Base-by-base conservation (phyloP, 2,888 invertebrate genomes). In the Pyrgus malvae region DNA sequence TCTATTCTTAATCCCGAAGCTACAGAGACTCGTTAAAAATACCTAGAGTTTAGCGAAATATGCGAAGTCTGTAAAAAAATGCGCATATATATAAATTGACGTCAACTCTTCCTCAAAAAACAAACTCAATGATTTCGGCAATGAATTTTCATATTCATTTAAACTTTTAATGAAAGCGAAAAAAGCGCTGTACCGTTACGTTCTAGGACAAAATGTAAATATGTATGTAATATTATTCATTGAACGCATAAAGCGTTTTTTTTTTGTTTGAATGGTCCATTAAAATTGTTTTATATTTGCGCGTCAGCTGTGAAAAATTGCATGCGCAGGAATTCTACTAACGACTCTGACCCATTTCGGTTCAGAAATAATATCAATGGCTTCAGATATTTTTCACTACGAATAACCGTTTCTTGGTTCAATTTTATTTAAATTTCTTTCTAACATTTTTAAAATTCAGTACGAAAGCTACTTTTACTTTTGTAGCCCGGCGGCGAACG, bases 221-320 rank as follows among this genome's bases (percentile, higher is more conserved):
- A 16, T n/a, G 25, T 25, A 33, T 31, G 31, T 35, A 27, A 50
- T 33, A 42, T n/a, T n/a, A n/a, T 42, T 50, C 11, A 51, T 42
- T 42, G 35, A 9, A 51, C 33, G 31, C 17, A 50, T 25, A 42
- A 49, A 40, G 33, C 12, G 42, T 19, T 6, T 6, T 29, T 19
- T 6, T 6, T 29, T 33, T 46, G 25, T 51, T 27, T 14, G 42
- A 44, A 44, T 44, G 37, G 44, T 44, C 51, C 42, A 51, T 51
- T 44, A 51, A 51, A 44, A 51, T 42, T 37, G 42, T 51, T 44
- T 51, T 35, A 44, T 51, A 44, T 51, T 51, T 51, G 44, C 41
- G 42, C 51, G 37, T 44, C 51, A 51, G 37, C 51, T 44, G 51
- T 51, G 14, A 51, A 51, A 41, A 44, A 51, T 51, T 51, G 51